phyloP scores from a whole-genome alignment of 2,113 vertebrate genomes.

The Sterrhoptilus dennistouni region DNA sequence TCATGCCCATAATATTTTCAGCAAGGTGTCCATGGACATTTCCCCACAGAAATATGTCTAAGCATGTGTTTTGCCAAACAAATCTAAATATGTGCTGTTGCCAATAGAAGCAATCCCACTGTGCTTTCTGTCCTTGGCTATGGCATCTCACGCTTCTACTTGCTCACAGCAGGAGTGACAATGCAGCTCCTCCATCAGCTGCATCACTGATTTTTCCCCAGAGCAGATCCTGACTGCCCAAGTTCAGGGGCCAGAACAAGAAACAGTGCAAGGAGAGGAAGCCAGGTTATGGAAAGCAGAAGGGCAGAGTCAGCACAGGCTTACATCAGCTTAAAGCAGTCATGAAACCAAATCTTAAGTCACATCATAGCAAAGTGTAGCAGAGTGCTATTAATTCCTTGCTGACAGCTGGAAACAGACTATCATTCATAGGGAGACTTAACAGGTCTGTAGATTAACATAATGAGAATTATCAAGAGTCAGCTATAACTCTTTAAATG shows the following conservation, averaged over 20 bases:
- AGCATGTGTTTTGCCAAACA: neutral
- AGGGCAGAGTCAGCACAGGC: neutral
- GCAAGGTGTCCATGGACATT: neutral
- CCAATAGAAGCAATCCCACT: neutral
- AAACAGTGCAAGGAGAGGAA: neutral
- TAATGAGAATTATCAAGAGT: conserved; percentile 53
- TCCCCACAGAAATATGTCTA: neutral
- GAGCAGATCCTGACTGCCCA: neutral
- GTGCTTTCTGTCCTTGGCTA: neutral
- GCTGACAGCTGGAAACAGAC: conserved; percentile 46
- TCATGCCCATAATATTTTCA: neutral
- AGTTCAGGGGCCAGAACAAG: neutral
- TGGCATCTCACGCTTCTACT: neutral
- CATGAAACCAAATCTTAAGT: neutral
- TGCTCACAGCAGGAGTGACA: neutral
- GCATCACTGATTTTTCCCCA: neutral
- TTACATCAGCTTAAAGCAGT: neutral
- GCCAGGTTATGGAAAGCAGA: neutral
- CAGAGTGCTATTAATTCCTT: conserved; percentile 38
- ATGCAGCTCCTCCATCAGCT: neutral
- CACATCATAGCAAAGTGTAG: neutral
- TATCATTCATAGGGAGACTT: conserved; percentile 27
- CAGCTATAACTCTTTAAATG: conserved; percentile 31
- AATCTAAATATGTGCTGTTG: neutral
- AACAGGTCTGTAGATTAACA: conserved; percentile 59